Percentiles rank a stretch among this genome's conserved stretches.
These are phyloP conservation scores for Penaeus chinensis DNA, from an alignment of 1,140 invertebrate genomes.

Conservation along the genomic window DNA sequence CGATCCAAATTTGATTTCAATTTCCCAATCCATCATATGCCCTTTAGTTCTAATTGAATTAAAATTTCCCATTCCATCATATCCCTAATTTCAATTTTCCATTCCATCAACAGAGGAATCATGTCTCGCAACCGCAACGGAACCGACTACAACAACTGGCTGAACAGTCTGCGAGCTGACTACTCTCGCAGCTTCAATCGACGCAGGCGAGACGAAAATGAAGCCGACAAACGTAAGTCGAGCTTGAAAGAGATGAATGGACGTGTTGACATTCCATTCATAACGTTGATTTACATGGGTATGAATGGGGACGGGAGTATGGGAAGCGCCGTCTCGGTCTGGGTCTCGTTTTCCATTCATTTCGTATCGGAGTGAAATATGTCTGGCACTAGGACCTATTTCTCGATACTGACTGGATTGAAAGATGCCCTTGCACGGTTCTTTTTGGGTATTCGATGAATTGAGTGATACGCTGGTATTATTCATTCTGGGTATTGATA, in stretches of 20 bases:
- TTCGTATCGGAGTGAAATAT: no score
- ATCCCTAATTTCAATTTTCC: background rate
- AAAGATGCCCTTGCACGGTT: no score
- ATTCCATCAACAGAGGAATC: background rate
- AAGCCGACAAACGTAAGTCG: conserved; percentile 52
- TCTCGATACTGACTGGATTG: no score
- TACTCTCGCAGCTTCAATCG: conserved; percentile 41
- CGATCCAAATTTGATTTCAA: no score
- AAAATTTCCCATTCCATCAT: background rate
- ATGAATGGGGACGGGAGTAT: background rate
- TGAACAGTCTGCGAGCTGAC: conserved; percentile 51
- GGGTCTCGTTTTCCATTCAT: no score
- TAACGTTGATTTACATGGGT: background rate
- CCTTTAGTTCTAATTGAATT: background rate
- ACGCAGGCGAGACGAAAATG: conserved; percentile 18
- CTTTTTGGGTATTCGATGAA: no score
- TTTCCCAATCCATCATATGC: background rate
- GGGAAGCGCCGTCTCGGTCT: no score
- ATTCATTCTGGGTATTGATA: no score
- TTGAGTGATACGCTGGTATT: no score
- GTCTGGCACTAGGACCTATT: no score
- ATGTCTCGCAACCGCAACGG: conserved; percentile 42
- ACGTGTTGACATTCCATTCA: background rate
- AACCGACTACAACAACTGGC: conserved; percentile 48
- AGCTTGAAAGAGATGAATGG: background rate